phyloP scores from a whole-genome alignment of 2,113 vertebrate species.

The Ptyas mucosa region DNA sequence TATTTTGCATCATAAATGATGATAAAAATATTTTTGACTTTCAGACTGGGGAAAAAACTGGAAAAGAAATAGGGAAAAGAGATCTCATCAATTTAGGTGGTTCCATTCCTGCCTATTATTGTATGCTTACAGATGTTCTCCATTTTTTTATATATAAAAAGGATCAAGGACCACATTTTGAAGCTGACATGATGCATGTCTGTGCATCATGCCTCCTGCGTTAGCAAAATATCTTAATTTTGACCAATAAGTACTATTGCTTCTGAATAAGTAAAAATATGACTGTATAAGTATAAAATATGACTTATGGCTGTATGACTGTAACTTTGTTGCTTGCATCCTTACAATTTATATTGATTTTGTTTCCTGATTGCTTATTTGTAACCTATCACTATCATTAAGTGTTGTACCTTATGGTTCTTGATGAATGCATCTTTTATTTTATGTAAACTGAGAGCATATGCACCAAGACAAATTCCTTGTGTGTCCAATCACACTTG shows the following conservation, averaged over 20 bases:
- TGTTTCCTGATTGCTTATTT: too few species aligned
- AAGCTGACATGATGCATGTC: neutral
- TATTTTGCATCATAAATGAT: neutral
- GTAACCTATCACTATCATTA: too few species aligned
- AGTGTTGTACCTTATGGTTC: too few species aligned
- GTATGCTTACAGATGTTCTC: neutral
- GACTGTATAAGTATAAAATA: too few species aligned
- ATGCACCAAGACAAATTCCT: too few species aligned
- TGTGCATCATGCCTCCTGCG: too few species aligned
- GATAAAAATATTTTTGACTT: neutral
- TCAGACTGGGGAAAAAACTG: neutral
- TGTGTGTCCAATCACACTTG: too few species aligned
- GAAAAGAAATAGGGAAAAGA: neutral
- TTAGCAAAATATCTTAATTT: neutral
- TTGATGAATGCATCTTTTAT: too few species aligned
- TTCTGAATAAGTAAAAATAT: neutral
- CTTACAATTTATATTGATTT: too few species aligned
- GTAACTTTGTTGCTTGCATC: too few species aligned
- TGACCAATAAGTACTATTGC: neutral
- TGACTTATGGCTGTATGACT: too few species aligned
- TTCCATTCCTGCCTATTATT: neutral
- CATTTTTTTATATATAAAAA: neutral
- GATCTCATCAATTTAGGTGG: neutral
- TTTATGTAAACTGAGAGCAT: too few species aligned
- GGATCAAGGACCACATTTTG: neutral